These are phyloP conservation scores for Amblyteles armatorius DNA, from an alignment of 2,888 invertebrate species.

Conservation along the genomic window DNA sequence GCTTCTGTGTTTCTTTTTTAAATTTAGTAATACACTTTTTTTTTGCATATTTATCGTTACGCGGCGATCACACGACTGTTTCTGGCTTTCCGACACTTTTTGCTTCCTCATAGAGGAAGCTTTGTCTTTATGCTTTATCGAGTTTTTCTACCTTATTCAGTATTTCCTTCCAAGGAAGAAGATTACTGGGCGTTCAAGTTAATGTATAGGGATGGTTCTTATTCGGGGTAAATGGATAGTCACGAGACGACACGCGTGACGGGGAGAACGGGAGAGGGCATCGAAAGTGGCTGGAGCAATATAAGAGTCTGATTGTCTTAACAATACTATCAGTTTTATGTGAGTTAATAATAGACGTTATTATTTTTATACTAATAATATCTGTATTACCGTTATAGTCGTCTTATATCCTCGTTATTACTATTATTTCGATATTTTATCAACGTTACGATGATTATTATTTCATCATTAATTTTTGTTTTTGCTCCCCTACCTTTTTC, in stretches of 20 bases:
- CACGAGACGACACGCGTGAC: conserved; percentile 53
- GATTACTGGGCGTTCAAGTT: conserved; percentile 19
- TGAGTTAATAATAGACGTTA: conserved; percentile 67
- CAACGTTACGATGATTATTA: conserved; percentile 66
- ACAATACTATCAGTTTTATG: conserved; percentile 82
- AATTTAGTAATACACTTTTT: conserved; percentile 39
- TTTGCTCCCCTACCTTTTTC: conserved; percentile 53
- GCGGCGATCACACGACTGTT: conserved; percentile 40
- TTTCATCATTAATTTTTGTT: conserved; percentile 68
- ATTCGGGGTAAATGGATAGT: conserved; percentile 14
- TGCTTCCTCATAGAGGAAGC: conserved; percentile 12
- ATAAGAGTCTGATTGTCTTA: conserved; percentile 84
- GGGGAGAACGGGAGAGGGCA: conserved; percentile 60
- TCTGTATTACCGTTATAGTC: conserved; percentile 60
- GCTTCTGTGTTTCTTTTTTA: conserved; percentile 27
- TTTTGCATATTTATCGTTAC: conserved; percentile 35
- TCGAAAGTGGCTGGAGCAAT: conserved; percentile 79
- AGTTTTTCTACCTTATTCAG: background rate
- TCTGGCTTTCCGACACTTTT: conserved; percentile 16
- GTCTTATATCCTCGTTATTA: conserved; percentile 60
- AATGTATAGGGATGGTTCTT: conserved; percentile 8
- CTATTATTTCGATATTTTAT: conserved; percentile 70
- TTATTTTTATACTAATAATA: conserved; percentile 67
- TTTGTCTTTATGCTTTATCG: conserved; percentile 19
- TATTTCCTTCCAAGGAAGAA: conserved; percentile 12